phyloP scores from a whole-genome alignment of 2,888 invertebrate genomes.

The Dinocampus coccinellae region DNA sequence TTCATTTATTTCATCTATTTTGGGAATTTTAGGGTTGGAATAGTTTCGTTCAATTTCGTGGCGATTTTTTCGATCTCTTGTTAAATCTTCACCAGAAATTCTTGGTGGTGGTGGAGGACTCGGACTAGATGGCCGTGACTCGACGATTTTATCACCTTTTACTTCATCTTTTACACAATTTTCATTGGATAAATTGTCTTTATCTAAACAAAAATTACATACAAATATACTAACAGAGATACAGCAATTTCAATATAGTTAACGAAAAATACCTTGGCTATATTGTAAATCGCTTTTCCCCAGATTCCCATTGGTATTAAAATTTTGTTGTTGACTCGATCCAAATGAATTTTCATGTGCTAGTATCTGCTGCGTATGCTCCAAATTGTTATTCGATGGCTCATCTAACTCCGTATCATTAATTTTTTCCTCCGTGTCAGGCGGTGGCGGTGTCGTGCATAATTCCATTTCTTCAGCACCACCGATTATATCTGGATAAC shows the following conservation, averaged over 20 bases:
- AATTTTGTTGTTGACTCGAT: not conserved
- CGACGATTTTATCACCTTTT: slow-evolving; percentile 7
- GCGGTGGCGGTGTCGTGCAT: slow-evolving; percentile 73
- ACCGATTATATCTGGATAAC: slow-evolving; percentile 72
- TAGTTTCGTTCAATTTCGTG: slow-evolving; percentile 41
- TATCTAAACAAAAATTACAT: no score
- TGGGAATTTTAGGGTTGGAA: slow-evolving; percentile 47
- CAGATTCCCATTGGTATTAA: not conserved
- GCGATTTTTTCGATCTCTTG: slow-evolving; percentile 52
- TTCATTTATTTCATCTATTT: slow-evolving; percentile 26
- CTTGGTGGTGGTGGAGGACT: slow-evolving; percentile 67
- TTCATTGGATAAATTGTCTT: not conserved
- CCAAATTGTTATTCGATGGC: not conserved
- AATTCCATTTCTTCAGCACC: slow-evolving; percentile 75
- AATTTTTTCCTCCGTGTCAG: slow-evolving; percentile 56
- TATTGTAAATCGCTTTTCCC: not conserved
- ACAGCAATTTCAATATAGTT: not conserved
- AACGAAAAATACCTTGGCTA: not conserved
- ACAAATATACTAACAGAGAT: no score
- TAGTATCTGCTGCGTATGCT: slow-evolving; percentile 19
- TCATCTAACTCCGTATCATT: not conserved
- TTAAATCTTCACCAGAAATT: slow-evolving; percentile 62
- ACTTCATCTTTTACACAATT: slow-evolving; percentile 7
- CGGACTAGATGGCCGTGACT: slow-evolving; percentile 60
- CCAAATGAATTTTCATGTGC: not conserved